Conservation (phyloP, 2,888 invertebrate species). For the Phortica magna region DNA sequence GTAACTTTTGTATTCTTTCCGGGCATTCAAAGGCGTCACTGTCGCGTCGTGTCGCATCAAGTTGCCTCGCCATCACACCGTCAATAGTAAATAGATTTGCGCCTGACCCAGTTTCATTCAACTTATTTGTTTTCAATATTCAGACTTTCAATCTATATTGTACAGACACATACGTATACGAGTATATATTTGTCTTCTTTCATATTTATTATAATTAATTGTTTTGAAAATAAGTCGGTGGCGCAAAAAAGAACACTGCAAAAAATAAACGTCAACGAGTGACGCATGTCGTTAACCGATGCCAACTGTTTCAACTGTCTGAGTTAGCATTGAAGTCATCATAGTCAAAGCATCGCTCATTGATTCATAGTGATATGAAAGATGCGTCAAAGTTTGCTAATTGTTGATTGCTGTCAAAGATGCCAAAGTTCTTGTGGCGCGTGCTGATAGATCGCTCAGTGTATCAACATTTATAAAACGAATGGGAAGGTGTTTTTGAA, state of each 20-base stretch:
- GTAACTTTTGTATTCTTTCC: background rate
- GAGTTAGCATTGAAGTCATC: background rate
- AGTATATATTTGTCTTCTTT: slow-evolving; percentile 20
- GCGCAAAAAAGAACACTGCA: background rate
- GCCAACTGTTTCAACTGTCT: background rate
- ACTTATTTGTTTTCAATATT: slow-evolving; percentile 62
- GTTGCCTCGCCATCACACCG: background rate
- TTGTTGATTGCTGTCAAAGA: slow-evolving; percentile 20
- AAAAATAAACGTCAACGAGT: background rate
- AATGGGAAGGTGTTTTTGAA: too few relatives aligned
- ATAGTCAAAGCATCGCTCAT: background rate
- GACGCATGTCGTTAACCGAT: background rate
- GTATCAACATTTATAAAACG: too few relatives aligned
- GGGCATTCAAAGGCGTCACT: slow-evolving; percentile 26
- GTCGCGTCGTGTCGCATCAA: background rate
- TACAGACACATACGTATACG: slow-evolving; percentile 45
- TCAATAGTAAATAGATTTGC: slow-evolving; percentile 40
- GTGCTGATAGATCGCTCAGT: too few relatives aligned
- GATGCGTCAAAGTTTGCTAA: background rate
- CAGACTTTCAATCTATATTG: slow-evolving; percentile 50
- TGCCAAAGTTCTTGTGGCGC: background rate
- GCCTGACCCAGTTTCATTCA: slow-evolving; percentile 58
- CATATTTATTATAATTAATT: slow-evolving; percentile 15
- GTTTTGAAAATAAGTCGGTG: background rate
- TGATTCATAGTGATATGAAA: background rate